Percentiles rank a stretch among this genome's conserved stretches.
phyloP scores from a whole-genome alignment of 1,140 invertebrate species.

The Euura saliciscinereae region DNA sequence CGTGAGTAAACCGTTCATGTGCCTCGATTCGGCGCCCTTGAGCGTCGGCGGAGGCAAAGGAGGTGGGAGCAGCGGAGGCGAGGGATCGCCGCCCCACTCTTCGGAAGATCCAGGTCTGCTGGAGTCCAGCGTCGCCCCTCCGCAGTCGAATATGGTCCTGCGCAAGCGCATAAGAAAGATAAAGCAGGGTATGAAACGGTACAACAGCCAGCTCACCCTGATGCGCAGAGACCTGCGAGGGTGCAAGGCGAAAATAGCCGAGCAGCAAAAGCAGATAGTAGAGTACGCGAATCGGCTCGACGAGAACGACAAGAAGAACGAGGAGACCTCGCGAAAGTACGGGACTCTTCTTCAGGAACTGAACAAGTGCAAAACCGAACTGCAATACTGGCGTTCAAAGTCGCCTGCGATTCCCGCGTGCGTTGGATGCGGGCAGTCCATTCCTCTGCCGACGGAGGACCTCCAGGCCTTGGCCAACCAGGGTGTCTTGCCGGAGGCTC shows the following conservation, averaged over 20 bases:
- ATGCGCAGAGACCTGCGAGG: conserved; percentile 76
- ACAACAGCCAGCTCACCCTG: conserved; percentile 78
- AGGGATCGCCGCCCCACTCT: conserved; percentile 52
- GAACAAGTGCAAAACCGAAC: conserved; percentile 88
- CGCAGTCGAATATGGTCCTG: conserved; percentile 83
- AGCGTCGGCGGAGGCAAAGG: conserved; percentile 53
- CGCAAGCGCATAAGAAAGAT: conserved; percentile 85
- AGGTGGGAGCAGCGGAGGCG: conserved; percentile 47
- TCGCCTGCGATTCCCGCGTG: conserved; percentile 74
- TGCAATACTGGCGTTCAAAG: conserved; percentile 88
- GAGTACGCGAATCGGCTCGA: conserved; percentile 83
- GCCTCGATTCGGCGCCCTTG: conserved; percentile 66
- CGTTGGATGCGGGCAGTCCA: conserved; percentile 64
- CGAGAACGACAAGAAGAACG: conserved; percentile 89
- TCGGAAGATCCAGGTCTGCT: conserved; percentile 61
- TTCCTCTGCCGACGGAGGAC: conserved; percentile 64
- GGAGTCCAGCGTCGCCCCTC: conserved; percentile 66
- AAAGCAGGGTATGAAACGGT: conserved; percentile 86
- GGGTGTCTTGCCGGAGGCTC: conserved; percentile 63
- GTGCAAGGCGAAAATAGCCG: conserved; percentile 79
- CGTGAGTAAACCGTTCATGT: conserved; percentile 67
- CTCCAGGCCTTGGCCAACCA: conserved; percentile 67
- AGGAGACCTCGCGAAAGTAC: conserved; percentile 86
- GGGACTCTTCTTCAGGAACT: conserved; percentile 84
- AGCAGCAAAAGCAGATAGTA: conserved; percentile 83